These are phyloP conservation scores for Anser cygnoides DNA, from an alignment of 2,113 vertebrate species.

Conservation along the genomic window DNA sequence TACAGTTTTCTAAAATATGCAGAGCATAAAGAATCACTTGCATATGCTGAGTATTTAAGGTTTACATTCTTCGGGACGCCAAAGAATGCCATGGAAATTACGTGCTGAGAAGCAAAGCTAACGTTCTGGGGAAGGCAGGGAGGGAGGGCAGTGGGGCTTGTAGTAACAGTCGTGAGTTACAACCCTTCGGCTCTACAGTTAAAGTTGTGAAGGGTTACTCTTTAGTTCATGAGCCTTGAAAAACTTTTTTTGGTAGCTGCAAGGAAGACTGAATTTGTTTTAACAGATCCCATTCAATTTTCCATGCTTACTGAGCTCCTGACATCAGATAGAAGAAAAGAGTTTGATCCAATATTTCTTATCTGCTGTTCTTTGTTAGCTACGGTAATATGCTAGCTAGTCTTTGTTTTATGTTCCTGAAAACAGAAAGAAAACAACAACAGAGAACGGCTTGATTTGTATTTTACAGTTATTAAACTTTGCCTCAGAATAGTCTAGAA, in stretches of 20 bases:
- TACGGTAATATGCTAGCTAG: not conserved
- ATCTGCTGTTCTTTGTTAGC: not conserved
- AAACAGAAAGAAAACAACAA: not conserved
- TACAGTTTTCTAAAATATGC: not conserved
- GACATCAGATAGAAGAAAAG: not conserved
- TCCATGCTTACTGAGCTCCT: not conserved
- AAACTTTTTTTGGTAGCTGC: not conserved
- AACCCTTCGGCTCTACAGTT: not conserved
- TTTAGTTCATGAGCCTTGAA: not conserved
- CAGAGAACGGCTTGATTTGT: not conserved
- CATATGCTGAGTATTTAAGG: not conserved
- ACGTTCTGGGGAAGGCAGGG: not conserved
- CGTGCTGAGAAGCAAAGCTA: not conserved
- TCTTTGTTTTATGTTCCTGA: not conserved
- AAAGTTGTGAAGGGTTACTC: not conserved
- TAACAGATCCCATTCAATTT: not conserved
- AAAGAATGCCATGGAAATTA: not conserved
- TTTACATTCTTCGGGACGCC: not conserved
- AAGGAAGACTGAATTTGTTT: not conserved
- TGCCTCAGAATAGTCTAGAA: not conserved
- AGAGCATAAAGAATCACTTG: too few relatives aligned
- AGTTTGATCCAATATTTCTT: not conserved
- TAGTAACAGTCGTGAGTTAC: not conserved
- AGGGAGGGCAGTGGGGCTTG: not conserved
- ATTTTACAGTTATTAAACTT: not conserved